Evolutionary conservation across 2,113 vertebrate genomes (phyloP).

Genomic region (Apistogramma diplotaenia): DNA sequence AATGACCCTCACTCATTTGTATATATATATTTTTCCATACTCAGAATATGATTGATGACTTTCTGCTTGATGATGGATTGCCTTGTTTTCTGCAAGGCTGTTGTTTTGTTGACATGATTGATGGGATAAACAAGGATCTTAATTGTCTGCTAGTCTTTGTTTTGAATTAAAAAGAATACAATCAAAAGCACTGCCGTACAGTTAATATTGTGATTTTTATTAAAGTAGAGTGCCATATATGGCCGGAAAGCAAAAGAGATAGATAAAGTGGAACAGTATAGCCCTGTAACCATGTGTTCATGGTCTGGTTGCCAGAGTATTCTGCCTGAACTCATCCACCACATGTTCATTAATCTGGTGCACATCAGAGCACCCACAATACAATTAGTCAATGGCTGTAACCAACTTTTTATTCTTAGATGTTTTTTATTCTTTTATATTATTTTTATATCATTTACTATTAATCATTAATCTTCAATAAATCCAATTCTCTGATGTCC

Average conservation of each 20-base stretch:
- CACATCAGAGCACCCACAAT: conserved; percentile 54
- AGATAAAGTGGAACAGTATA: conserved; percentile 22
- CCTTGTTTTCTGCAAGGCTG: conserved; percentile 26
- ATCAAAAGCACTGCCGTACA: background rate
- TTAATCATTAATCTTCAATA: conserved; percentile 43
- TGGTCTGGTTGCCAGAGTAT: conserved; percentile 53
- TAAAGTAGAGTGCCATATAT: background rate
- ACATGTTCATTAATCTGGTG: conserved; percentile 66
- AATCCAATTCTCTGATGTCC: conserved; percentile 43
- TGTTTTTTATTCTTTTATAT: too few relatives aligned
- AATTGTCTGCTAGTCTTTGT: conserved; percentile 36
- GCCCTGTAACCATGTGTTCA: conserved; percentile 50
- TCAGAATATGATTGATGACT: conserved; percentile 45
- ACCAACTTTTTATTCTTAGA: too few relatives aligned
- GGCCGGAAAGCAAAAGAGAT: background rate
- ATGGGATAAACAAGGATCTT: conserved; percentile 30
- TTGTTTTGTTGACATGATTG: conserved; percentile 47
- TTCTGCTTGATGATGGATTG: conserved; percentile 31
- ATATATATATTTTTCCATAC: background rate
- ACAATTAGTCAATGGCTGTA: conserved; percentile 54
- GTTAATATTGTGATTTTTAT: background rate
- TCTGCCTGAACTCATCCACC: conserved; percentile 55
- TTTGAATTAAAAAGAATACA: conserved; percentile 12
- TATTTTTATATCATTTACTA: background rate
- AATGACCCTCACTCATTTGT: conserved; percentile 7